A percentile compares a stretch with the other conserved stretches of the same genome.
Evolutionary conservation across 53 echinoderm and acorn worm species (phyloP).

Genomic region (Henricia sp.): DNA sequence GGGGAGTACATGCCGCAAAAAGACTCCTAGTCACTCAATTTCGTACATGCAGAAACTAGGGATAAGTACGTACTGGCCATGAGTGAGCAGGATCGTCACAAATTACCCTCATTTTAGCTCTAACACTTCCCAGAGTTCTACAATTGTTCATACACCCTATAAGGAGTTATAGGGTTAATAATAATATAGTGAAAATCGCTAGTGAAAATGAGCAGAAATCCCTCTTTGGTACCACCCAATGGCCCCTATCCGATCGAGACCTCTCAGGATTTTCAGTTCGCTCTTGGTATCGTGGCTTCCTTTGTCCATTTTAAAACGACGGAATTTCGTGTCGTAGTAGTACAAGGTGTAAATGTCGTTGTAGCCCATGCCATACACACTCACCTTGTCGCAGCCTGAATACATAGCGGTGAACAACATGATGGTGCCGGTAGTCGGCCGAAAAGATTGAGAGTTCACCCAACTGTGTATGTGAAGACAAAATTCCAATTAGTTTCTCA

Average conservation of each 20-base stretch:
- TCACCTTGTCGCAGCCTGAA: constrained; percentile 75
- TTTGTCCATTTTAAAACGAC: constrained; percentile 67
- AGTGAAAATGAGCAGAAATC: constrained; percentile 63
- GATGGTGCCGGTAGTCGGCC: constrained; percentile 87
- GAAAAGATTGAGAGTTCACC: constrained; percentile 73
- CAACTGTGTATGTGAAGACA: too few relatives aligned
- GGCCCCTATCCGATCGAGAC: constrained; percentile 68
- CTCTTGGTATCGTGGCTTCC: constrained; percentile 86
- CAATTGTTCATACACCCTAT: too few relatives aligned
- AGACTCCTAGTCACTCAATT: too few relatives aligned
- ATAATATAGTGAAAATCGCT: too few relatives aligned
- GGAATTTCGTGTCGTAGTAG: constrained; percentile 85
- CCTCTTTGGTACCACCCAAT: constrained; percentile 91
- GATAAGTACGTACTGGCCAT: too few relatives aligned
- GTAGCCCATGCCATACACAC: constrained; percentile 97
- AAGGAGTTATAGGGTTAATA: too few relatives aligned
- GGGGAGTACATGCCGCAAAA: too few relatives aligned
- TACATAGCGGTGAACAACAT: constrained; percentile 90
- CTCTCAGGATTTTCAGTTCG: constrained; percentile 76
- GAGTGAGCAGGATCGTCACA: too few relatives aligned
- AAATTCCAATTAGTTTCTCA: too few relatives aligned
- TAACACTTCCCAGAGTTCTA: too few relatives aligned
- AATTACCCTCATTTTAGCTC: too few relatives aligned
- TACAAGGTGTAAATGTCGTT: constrained; percentile 80
- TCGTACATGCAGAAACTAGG: too few relatives aligned